Evolutionary conservation across 2,888 invertebrate species (phyloP).

Genomic region (Lutraria lutraria): DNA sequence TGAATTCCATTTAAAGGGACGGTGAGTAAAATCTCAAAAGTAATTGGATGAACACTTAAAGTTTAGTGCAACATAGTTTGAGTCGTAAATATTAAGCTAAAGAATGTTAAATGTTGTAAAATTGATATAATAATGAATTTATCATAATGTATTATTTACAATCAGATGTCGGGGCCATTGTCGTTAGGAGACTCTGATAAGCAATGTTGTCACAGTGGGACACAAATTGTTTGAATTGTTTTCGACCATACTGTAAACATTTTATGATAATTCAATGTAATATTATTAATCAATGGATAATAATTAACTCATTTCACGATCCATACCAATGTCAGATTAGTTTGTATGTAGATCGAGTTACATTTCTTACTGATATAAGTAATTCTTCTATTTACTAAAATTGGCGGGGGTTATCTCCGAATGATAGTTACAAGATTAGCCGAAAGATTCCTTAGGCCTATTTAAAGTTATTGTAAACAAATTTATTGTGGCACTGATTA

Average conservation of each 20-base stretch:
- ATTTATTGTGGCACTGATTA: neutral
- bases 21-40: no score
- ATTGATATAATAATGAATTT: constrained; percentile 1
- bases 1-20: no score
- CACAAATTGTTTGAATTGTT: constrained; percentile 18
- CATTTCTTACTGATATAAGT: constrained; percentile 21
- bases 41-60: no score
- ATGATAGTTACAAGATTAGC: neutral
- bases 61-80: neutral
- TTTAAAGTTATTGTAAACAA: constrained; percentile 1
- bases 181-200: neutral
- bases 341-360: constrained; percentile 5
- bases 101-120: neutral
- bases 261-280: neutral
- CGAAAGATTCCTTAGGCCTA: constrained; percentile 2
- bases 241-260: neutral
- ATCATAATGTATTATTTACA: neutral
- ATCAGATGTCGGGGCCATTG: neutral
- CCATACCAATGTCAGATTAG: neutral
- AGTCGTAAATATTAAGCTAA: neutral
- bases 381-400: constrained; percentile 14
- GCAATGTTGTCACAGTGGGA: neutral
- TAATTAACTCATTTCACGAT: neutral
- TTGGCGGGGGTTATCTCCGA: neutral
- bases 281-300: neutral